Percentiles rank a stretch among this genome's conserved stretches.
Conservation (phyloP, 2,888 invertebrate genomes). For the Cantharis rustica region DNA sequence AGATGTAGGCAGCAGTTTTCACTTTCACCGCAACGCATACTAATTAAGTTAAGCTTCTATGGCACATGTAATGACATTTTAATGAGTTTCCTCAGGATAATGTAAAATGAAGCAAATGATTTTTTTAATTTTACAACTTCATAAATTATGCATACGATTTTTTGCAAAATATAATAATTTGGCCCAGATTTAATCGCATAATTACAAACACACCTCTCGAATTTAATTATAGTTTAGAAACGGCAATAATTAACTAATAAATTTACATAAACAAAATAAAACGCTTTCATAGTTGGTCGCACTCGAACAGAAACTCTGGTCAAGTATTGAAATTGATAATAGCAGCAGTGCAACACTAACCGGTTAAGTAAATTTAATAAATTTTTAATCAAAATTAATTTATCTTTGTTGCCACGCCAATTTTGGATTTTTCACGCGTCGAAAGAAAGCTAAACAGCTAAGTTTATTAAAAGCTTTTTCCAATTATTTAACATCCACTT, state of each 20-base stretch:
- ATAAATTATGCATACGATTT: conserved; percentile 2
- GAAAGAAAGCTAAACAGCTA: background rate
- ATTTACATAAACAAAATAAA: background rate
- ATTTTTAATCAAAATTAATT: background rate
- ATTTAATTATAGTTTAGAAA: background rate
- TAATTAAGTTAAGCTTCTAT: conserved; percentile 22
- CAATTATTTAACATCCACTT: background rate
- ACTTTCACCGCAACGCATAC: conserved; percentile 25
- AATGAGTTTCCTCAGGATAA: conserved; percentile 21
- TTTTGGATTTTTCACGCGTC: background rate
- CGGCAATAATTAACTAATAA: background rate
- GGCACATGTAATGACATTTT: conserved; percentile 27
- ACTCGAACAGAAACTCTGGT: background rate
- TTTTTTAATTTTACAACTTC: background rate
- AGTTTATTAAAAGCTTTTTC: background rate
- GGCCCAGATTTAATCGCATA: background rate
- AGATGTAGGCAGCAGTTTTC: conserved; percentile 27
- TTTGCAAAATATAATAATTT: background rate
- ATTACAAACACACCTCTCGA: background rate
- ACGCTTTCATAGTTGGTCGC: background rate
- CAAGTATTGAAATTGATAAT: background rate
- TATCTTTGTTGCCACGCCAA: background rate
- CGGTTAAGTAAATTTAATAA: background rate
- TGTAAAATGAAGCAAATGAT: conserved; percentile 12
- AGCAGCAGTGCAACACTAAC: background rate